These are phyloP conservation scores for Odontomyia ornata DNA, from an alignment of 2,888 invertebrate genomes.

Conservation along the genomic window DNA sequence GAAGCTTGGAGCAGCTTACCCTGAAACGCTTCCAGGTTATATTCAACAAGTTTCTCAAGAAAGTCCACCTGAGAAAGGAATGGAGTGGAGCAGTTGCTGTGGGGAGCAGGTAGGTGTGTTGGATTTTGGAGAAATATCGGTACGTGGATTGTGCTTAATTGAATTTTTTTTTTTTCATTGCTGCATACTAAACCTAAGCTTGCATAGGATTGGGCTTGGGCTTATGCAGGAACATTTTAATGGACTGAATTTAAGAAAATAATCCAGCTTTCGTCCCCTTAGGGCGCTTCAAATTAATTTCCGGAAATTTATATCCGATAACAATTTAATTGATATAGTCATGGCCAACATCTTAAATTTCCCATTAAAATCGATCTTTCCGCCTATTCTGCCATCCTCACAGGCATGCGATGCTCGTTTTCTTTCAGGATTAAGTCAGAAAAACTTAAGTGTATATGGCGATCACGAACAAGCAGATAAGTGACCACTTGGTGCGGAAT, in stretches of 20 bases:
- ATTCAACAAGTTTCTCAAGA: conserved; percentile 24
- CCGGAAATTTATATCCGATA: no score
- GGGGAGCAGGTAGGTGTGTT: not conserved
- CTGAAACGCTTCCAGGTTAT: not conserved
- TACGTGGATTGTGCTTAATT: not conserved
- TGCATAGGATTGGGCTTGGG: no score
- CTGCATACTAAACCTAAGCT: no score
- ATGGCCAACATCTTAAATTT: no score
- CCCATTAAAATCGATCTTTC: not conserved
- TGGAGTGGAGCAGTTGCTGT: not conserved
- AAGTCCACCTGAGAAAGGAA: not conserved
- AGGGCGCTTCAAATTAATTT: no score
- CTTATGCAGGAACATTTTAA: no score
- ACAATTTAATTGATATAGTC: no score
- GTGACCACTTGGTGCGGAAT: conserved; percentile 36
- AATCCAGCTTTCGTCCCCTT: no score
- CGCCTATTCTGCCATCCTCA: not conserved
- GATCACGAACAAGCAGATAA: conserved; percentile 15
- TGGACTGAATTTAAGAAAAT: no score
- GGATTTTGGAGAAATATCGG: not conserved
- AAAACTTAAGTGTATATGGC: not conserved
- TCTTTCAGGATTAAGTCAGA: not conserved
- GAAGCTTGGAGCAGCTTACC: conserved; percentile 6
- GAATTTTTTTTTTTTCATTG: not conserved
- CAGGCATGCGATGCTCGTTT: not conserved